Conservation (phyloP, 2,888 invertebrate species). For the Oligia fasciuncula region DNA sequence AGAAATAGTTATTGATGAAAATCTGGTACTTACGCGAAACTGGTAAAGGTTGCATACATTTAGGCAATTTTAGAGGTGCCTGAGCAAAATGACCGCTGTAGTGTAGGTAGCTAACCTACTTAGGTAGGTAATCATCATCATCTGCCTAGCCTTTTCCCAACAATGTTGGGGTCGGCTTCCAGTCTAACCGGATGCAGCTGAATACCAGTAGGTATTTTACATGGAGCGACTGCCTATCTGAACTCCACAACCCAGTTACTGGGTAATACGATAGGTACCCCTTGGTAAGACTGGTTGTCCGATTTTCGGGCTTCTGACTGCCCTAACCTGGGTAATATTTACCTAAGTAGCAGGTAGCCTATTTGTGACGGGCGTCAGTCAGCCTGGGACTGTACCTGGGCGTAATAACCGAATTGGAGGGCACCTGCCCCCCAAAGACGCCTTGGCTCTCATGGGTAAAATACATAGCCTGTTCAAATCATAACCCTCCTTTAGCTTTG, state of each 20-base stretch:
- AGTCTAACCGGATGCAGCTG: no score
- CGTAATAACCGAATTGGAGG: not conserved
- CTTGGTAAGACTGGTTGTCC: no score
- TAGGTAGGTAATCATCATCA: no score
- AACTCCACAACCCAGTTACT: no score
- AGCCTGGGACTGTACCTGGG: no score
- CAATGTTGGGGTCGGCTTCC: no score
- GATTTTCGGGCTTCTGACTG: no score
- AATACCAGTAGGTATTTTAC: no score
- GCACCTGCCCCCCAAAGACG: not conserved
- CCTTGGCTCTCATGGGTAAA: not conserved
- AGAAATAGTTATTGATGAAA: conserved; percentile 9
- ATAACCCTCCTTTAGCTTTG: not conserved
- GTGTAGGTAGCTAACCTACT: not conserved
- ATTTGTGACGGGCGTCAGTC: not conserved
- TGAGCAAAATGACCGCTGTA: not conserved
- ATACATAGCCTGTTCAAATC: not conserved
- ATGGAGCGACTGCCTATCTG: no score
- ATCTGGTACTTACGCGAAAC: not conserved
- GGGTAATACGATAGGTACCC: no score
- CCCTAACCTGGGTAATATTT: not conserved
- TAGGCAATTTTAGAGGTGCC: not conserved
- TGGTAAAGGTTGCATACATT: conserved; percentile 3
- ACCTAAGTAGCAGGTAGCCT: not conserved
- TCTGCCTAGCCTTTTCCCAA: no score